Base-by-base conservation (phyloP, 2,113 vertebrate genomes). In the Mionectes macconnelli region DNA sequence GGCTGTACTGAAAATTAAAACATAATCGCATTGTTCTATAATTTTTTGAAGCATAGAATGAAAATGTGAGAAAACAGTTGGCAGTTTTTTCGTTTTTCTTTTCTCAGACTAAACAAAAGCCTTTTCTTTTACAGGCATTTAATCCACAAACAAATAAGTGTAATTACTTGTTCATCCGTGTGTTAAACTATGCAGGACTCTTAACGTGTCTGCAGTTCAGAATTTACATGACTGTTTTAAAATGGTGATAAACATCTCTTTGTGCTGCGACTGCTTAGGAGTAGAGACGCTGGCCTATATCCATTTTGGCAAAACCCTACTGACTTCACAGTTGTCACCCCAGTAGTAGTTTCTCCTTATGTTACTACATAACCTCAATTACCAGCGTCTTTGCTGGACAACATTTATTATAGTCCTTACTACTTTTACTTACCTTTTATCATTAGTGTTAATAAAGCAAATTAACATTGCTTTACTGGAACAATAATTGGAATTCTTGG, bases 101-200 rank as follows among this genome's bases (percentile, higher is more conserved):
- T 90, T 69, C 56, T 69, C 8, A 47, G 10, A 12, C 35, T 44
- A 78, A 91, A 90, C 42, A 85, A 84, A 91, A 90, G 30, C 44
- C 35, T 89, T 93, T 95, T 88, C 11, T 94, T 90, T 81, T 84
- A 72, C 42, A 88, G 40, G 27, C 72, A 45, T 92, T 96, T 95
- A 92, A 92, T 84, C 68, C 0, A 0, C 68, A 94, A 94, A 92
- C 79, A 94, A 94, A 4, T 84, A 94, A 87, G 50, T 90, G 55
- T 94, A 93, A 97, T 96, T 86, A 94, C 63, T 93, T 94, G 83
- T 90, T 94, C 90, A 94, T 67, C 73, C 16, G 1, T 84, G 79
- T 96, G 47, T 91, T 96, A 68, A 96, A 92, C 82, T 89, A 12
- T 56, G 79, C 33, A 70, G 55, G 17, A 50, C n/a, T 83, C 42